Evolutionary conservation across 2,888 invertebrate species (phyloP).

Genomic region (Autographa gamma): DNA sequence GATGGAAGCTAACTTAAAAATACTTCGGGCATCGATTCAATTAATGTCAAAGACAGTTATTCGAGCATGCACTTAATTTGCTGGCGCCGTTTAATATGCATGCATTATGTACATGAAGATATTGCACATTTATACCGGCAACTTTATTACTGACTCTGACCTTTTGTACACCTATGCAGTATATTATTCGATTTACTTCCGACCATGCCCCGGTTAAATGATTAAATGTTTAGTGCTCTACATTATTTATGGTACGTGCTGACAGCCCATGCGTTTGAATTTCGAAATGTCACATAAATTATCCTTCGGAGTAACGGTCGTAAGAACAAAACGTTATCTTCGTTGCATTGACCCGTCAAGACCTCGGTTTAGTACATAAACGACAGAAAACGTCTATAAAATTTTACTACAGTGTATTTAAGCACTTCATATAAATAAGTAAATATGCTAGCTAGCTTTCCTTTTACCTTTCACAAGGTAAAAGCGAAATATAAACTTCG

Average conservation of each 20-base stretch:
- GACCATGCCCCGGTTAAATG: background rate
- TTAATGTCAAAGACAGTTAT: slow-evolving; percentile 45
- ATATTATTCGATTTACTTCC: slow-evolving; percentile 6
- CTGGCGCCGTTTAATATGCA: slow-evolving; percentile 47
- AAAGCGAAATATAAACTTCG: too few relatives aligned
- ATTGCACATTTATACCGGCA: background rate
- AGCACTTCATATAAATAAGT: too few relatives aligned
- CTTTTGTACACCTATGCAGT: slow-evolving; percentile 19
- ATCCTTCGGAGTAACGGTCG: background rate
- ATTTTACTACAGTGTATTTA: too few relatives aligned
- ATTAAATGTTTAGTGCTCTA: background rate
- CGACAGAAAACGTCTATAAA: too few relatives aligned
- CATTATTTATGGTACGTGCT: background rate
- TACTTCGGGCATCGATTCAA: slow-evolving; percentile 13
- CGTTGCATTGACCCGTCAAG: background rate
- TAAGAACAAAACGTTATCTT: background rate
- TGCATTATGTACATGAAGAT: slow-evolving; percentile 12
- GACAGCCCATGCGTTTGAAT: slow-evolving; percentile 3
- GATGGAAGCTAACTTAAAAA: too few relatives aligned
- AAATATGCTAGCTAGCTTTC: too few relatives aligned
- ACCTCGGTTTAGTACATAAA: background rate
- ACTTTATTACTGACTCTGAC: slow-evolving; percentile 35
- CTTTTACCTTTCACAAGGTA: too few relatives aligned
- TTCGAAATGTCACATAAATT: slow-evolving; percentile 6
- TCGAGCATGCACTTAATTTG: slow-evolving; percentile 13